Conservation (phyloP, 2,797 vertebrate genomes). For the Neosilurus hyrtlii region DNA sequence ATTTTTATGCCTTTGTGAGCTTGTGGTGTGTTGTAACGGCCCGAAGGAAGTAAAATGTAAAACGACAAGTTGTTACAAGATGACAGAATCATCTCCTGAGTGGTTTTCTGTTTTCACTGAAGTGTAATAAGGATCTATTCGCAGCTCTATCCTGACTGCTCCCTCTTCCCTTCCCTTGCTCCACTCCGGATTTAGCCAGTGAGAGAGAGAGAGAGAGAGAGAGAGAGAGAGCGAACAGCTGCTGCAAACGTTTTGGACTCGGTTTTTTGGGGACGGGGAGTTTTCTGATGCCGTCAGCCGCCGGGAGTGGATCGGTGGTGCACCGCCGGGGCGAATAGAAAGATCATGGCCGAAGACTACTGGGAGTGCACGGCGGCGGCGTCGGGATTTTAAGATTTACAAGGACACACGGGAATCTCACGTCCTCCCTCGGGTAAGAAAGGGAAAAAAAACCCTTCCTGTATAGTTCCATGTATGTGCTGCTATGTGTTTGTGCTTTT, state of each 20-base stretch:
- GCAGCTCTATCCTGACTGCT: conserved; percentile 49
- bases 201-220: neutral
- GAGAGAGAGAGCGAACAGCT: conserved; percentile 53
- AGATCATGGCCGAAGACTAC: conserved; percentile 78
- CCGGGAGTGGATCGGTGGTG: conserved; percentile 31
- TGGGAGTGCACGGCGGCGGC: conserved; percentile 64
- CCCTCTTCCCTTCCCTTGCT: conserved; percentile 25
- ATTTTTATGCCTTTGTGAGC: neutral
- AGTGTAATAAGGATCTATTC: conserved; percentile 53
- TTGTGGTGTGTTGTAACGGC: neutral
- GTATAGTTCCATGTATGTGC: neutral
- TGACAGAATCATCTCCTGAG: neutral
- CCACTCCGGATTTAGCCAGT: conserved; percentile 58
- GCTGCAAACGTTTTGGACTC: conserved; percentile 48
- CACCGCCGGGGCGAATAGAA: conserved; percentile 44
- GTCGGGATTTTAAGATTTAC: conserved; percentile 62
- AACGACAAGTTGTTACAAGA: neutral
- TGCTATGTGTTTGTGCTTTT: neutral
- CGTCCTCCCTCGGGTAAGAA: conserved; percentile 65
- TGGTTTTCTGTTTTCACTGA: neutral
- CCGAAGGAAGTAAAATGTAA: neutral
- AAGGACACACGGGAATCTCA: conserved; percentile 57
- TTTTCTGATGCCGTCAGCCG: conserved; percentile 50
- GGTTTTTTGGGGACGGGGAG: conserved; percentile 43
- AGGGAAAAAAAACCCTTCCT: conserved; percentile 1